Evolutionary conservation across 2,888 invertebrate species (phyloP).

Genomic region (Agriopis marginaria): DNA sequence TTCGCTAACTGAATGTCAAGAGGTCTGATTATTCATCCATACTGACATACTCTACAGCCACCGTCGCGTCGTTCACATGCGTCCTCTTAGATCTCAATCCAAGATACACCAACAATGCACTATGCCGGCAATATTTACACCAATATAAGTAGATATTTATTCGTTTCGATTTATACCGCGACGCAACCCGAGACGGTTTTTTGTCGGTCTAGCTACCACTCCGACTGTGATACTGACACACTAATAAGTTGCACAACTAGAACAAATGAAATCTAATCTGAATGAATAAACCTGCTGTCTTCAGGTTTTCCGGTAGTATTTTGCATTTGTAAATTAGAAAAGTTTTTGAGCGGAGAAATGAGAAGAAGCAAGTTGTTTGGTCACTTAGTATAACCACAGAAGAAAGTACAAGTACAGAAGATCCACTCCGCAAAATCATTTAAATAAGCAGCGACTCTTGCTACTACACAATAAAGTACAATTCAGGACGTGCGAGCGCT

Average conservation of each 20-base stretch:
- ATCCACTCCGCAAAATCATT: no score
- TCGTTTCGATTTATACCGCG: constrained; percentile 16
- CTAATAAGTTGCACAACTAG: constrained; percentile 26
- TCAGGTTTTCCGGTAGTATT: background rate
- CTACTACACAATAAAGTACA: no score
- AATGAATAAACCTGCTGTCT: background rate
- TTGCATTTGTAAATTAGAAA: no score
- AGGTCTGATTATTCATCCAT: constrained; percentile 75
- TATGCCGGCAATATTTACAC: constrained; percentile 34
- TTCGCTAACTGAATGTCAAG: constrained; percentile 70
- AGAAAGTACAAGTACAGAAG: no score
- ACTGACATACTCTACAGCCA: constrained; percentile 61
- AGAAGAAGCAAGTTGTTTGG: no score
- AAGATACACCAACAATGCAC: constrained; percentile 40
- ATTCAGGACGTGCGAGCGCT: no score
- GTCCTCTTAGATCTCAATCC: constrained; percentile 59
- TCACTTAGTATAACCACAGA: no score
- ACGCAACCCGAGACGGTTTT: constrained; percentile 24
- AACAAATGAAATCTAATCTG: constrained; percentile 5
- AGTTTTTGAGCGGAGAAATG: no score
- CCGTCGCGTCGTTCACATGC: constrained; percentile 71
- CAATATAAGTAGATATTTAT: constrained; percentile 23
- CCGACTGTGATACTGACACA: constrained; percentile 32
- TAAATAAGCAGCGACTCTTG: no score
- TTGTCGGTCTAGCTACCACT: constrained; percentile 25